Evolutionary conservation across 2,888 invertebrate species (phyloP).

Genomic region (Encarsia formosa): DNA sequence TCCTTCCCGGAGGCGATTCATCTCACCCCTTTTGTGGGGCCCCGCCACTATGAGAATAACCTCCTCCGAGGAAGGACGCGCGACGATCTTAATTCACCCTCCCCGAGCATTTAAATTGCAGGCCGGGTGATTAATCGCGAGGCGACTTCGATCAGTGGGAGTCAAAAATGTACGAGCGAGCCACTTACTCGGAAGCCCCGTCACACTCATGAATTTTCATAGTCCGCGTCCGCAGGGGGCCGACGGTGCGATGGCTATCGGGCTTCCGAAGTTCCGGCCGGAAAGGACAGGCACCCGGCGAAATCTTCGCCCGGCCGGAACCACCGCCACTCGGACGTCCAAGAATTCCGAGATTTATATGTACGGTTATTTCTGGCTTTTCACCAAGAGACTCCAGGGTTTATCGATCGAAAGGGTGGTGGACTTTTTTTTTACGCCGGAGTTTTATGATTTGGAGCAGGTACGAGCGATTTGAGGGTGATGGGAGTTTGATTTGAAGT

Average conservation of each 20-base stretch:
- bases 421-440: too few relatives aligned
- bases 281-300: slow-evolving; percentile 39
- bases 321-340: too few relatives aligned
- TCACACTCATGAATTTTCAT: not conserved
- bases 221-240: slow-evolving; percentile 11
- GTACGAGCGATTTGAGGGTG: too few relatives aligned
- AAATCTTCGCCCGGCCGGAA: slow-evolving; percentile 1
- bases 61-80: slow-evolving; percentile 18
- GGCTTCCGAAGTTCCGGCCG: slow-evolving; percentile 36
- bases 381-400: too few relatives aligned
- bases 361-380: too few relatives aligned
- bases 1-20: slow-evolving; percentile 40
- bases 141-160: not conserved
- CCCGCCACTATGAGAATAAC: slow-evolving; percentile 19
- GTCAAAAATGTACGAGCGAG: too few relatives aligned
- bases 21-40: slow-evolving; percentile 31
- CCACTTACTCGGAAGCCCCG: not conserved
- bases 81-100: slow-evolving; percentile 29
- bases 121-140: too few relatives aligned
- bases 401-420: too few relatives aligned
- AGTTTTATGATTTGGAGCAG: too few relatives aligned
- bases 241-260: slow-evolving; percentile 45
- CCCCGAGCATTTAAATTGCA: not conserved
- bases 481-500: too few relatives aligned
- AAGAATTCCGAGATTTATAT: too few relatives aligned